phyloP scores from a whole-genome alignment of 2,113 vertebrate species.

The Chionodraco myersi region DNA sequence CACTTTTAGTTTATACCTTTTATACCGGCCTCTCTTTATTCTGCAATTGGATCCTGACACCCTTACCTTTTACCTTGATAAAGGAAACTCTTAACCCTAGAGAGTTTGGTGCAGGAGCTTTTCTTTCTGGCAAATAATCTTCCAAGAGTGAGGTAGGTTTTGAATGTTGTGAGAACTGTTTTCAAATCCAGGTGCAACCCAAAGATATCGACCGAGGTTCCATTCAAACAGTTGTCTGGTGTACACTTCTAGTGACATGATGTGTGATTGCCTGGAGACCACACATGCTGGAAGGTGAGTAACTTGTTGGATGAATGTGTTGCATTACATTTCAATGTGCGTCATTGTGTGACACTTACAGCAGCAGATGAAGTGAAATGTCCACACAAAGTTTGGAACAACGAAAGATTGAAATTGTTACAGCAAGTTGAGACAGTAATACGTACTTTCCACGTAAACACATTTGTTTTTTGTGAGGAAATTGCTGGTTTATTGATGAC shows the following conservation, averaged over 20 bases:
- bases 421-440: too few species aligned
- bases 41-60: too few species aligned
- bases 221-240: not conserved
- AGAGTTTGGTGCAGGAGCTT: not conserved
- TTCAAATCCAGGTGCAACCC: constrained; percentile 8
- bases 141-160: not conserved
- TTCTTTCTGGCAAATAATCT: too few species aligned
- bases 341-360: not conserved
- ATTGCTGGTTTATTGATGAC: not conserved
- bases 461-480: not conserved
- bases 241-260: not conserved
- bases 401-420: not conserved
- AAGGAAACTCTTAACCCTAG: not conserved
- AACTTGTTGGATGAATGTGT: not conserved
- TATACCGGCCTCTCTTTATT: too few species aligned
- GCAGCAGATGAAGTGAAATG: not conserved
- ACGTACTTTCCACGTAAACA: not conserved
- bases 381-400: not conserved
- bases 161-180: not conserved
- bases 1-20: too few species aligned
- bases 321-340: not conserved
- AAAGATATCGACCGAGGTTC: not conserved
- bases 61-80: not conserved
- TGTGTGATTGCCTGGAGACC: not conserved
- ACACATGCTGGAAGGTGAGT: constrained; percentile 1